Percentiles rank a stretch among this genome's conserved stretches.
phyloP scores from a whole-genome alignment of 2,113 vertebrate genomes.

The Pelecanus crispus region DNA sequence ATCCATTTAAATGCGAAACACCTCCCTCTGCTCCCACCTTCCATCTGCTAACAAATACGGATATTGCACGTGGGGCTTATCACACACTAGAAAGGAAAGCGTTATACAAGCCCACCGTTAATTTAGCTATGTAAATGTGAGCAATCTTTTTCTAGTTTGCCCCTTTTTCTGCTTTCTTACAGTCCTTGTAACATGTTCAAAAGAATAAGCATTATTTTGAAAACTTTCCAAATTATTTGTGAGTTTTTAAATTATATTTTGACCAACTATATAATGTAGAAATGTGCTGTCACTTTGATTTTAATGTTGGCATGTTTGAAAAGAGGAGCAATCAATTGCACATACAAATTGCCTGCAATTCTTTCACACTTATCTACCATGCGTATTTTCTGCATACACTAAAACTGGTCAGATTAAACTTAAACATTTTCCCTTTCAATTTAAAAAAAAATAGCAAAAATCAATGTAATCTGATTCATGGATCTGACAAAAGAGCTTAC shows the following conservation, averaged over 20 bases:
- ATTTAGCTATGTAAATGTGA: not conserved
- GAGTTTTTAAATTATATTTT: not conserved
- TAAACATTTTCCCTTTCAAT: not conserved
- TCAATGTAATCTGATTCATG: not conserved
- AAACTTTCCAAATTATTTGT: not conserved
- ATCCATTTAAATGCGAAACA: not conserved
- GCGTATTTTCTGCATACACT: not conserved
- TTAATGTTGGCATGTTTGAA: not conserved
- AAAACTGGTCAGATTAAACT: not conserved
- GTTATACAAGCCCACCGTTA: not conserved
- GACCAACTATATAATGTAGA: not conserved
- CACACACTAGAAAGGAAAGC: not conserved
- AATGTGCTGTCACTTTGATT: not conserved
- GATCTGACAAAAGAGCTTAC: not conserved
- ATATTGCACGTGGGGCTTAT: not conserved
- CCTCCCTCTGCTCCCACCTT: not conserved
- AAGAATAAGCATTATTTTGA: not conserved
- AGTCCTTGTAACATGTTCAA: not conserved
- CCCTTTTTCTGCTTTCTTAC: not conserved
- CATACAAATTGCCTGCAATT: not conserved
- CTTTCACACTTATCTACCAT: not conserved
- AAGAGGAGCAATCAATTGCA: not conserved
- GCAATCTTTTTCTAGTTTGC: not conserved
- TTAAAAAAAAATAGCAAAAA: not conserved
- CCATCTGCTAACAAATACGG: not conserved